Percentiles rank a stretch among this genome's conserved stretches.
These are phyloP conservation scores for Chlorops oryzae DNA, from an alignment of 1,140 invertebrate species.

Conservation along the genomic window DNA sequence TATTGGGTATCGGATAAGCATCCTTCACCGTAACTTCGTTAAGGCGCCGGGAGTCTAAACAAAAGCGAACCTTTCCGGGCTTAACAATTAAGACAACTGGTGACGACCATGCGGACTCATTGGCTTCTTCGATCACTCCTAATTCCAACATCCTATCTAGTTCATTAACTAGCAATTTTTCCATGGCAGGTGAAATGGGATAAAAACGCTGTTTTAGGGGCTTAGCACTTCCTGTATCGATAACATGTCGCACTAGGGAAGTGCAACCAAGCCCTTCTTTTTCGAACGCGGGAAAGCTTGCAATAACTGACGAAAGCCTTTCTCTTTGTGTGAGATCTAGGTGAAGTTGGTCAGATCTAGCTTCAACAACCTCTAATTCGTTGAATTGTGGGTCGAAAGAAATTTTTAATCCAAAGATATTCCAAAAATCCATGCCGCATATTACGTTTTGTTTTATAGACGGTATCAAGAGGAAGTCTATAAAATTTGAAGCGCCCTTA, in stretches of 20 bases:
- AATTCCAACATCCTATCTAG: conserved; percentile 25
- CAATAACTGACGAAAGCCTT: conserved; percentile 11
- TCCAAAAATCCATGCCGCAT: conserved; percentile 12
- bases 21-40: conserved; percentile 31
- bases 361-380: background rate
- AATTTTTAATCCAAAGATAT: conserved; percentile 14
- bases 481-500: background rate
- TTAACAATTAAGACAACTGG: conserved; percentile 30
- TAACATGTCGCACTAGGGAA: conserved; percentile 21
- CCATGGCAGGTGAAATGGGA: conserved; percentile 22
- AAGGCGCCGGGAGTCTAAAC: conserved; percentile 30
- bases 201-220: conserved; percentile 27
- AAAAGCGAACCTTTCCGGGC: conserved; percentile 21
- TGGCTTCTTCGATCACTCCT: conserved; percentile 26
- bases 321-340: background rate
- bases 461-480: conserved; percentile 2
- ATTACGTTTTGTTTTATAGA: conserved; percentile 3
- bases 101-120: conserved; percentile 23
- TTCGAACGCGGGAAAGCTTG: conserved; percentile 11
- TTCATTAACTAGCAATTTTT: conserved; percentile 16
- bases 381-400: background rate
- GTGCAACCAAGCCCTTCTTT: conserved; percentile 28
- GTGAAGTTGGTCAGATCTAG: background rate
- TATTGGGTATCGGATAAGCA: conserved; percentile 30
- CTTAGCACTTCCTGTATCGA: conserved; percentile 22